These are phyloP conservation scores for Bucco capensis DNA, from an alignment of 2,113 vertebrate species.

Conservation along the genomic window DNA sequence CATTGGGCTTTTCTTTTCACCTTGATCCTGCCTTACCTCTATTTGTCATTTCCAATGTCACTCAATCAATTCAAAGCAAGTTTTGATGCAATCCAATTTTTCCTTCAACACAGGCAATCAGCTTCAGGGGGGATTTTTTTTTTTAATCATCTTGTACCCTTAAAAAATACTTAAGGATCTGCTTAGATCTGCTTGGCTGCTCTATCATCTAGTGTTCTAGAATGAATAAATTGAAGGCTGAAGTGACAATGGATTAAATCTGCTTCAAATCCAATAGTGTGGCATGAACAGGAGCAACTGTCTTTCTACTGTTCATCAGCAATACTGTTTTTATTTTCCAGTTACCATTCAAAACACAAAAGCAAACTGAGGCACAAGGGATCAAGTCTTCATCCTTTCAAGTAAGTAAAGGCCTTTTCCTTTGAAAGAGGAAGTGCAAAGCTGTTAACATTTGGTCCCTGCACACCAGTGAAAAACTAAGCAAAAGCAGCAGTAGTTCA, in stretches of 20 bases:
- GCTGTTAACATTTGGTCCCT: not conserved
- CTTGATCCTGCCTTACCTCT: too few relatives aligned
- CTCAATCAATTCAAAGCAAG: not conserved
- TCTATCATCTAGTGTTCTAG: not conserved
- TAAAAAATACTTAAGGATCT: not conserved
- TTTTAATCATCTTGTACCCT: not conserved
- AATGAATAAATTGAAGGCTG: not conserved
- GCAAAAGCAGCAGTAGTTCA: not conserved
- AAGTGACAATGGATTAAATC: not conserved
- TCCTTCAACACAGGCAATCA: not conserved
- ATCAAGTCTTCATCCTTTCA: conserved; percentile 78
- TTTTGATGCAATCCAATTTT: not conserved
- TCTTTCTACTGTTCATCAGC: not conserved
- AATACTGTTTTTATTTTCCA: conserved; percentile 51
- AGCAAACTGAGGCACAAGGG: conserved; percentile 78
- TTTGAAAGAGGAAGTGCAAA: not conserved
- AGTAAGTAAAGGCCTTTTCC: conserved; percentile 71
- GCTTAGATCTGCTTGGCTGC: not conserved
- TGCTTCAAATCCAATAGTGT: not conserved
- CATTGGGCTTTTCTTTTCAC: too few relatives aligned
- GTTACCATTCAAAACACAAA: conserved; percentile 81
- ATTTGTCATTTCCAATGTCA: not conserved
- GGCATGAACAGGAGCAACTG: not conserved
- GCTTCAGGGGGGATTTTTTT: not conserved
- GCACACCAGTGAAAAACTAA: not conserved